Conservation (phyloP, 2,888 invertebrate species). For the Operophtera brumata region DNA sequence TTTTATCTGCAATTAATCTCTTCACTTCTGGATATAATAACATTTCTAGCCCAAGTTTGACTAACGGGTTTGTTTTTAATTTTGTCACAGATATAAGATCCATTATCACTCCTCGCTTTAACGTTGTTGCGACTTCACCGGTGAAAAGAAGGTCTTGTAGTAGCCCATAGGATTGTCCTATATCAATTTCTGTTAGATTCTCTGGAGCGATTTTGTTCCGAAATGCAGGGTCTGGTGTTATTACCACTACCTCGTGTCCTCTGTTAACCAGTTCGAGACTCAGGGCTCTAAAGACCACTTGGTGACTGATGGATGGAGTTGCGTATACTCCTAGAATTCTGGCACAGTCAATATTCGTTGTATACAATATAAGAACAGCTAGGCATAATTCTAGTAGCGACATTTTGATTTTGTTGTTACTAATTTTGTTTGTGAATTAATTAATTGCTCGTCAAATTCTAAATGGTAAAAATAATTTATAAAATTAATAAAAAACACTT, state of each 20-base stretch:
- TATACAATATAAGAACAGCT: neutral
- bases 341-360: constrained; percentile 28
- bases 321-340: constrained; percentile 55
- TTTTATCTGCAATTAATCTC: constrained; percentile 35
- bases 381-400: neutral
- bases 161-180: constrained; percentile 32
- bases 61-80: constrained; percentile 1
- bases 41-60: constrained; percentile 6
- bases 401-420: neutral
- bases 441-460: no score
- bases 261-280: constrained; percentile 49
- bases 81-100: constrained; percentile 5
- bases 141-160: neutral
- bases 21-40: constrained; percentile 29
- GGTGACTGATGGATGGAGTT: constrained; percentile 59
- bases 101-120: constrained; percentile 31
- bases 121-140: neutral
- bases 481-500: no score
- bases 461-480: no score
- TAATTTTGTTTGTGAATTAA: no score
- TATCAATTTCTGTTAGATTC: constrained; percentile 56
- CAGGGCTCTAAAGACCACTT: constrained; percentile 50
- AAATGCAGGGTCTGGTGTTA: constrained; percentile 52
- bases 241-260: constrained; percentile 59
- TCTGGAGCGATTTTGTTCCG: constrained; percentile 26